Evolutionary conservation across 1,140 invertebrate species (phyloP).

Genomic region (Lethocerus indicus): DNA sequence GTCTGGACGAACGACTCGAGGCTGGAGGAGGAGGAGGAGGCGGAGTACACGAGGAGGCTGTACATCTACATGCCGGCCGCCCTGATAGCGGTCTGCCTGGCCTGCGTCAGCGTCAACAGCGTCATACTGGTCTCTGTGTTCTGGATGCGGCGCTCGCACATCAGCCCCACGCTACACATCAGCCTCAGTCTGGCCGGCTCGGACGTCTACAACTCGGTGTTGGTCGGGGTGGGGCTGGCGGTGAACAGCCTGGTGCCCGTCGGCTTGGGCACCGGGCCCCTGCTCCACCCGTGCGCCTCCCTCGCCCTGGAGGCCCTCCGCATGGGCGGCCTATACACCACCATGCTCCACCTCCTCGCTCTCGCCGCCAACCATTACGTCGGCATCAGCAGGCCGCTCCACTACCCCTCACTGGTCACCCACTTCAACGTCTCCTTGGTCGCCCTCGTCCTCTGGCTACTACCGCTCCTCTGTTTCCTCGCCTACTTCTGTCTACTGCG

Average conservation of each 20-base stretch:
- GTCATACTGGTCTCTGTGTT: conserved; percentile 30
- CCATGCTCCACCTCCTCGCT: conserved; percentile 42
- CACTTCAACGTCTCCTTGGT: conserved; percentile 24
- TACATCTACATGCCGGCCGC: conserved; percentile 9
- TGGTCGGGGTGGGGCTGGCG: conserved; percentile 30
- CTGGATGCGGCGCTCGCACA: conserved; percentile 34
- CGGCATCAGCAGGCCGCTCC: conserved; percentile 40
- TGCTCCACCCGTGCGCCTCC: conserved; percentile 20
- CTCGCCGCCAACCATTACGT: conserved; percentile 51
- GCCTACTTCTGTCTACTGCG: conserved; percentile 30
- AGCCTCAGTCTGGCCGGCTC: conserved; percentile 29
- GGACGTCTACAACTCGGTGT: conserved; percentile 33
- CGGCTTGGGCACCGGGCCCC: conserved; percentile 13
- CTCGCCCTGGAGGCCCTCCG: conserved; percentile 31
- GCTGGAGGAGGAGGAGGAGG: background rate
- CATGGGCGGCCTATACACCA: conserved; percentile 35
- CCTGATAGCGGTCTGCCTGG: conserved; percentile 27
- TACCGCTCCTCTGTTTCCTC: conserved; percentile 31
- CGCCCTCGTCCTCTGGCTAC: conserved; percentile 34
- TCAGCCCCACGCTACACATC: conserved; percentile 29
- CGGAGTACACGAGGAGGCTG: background rate
- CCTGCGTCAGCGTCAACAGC: conserved; percentile 32
- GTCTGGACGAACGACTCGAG: background rate
- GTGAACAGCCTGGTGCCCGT: conserved; percentile 32
- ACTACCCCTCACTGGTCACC: conserved; percentile 32